These are phyloP conservation scores for Cromileptes altivelis DNA, from an alignment of 2,113 vertebrate genomes.

Conservation along the genomic window DNA sequence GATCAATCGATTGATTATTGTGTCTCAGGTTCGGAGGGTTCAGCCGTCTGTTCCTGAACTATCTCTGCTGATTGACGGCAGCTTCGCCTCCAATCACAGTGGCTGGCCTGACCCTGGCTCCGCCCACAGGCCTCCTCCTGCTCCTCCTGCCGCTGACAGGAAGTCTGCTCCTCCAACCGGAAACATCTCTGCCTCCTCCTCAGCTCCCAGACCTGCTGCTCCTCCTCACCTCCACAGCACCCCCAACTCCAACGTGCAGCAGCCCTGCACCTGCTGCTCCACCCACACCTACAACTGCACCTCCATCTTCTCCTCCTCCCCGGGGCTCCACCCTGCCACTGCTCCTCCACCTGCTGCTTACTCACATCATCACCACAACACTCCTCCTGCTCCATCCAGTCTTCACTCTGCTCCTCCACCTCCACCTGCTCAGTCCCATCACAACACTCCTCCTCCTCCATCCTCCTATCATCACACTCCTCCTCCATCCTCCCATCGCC, in stretches of 20 bases:
- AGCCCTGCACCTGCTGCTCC: constrained; percentile 84
- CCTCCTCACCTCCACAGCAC: constrained; percentile 81
- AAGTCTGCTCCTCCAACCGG: constrained; percentile 16
- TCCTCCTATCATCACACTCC: constrained; percentile 59
- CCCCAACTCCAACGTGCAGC: constrained; percentile 73
- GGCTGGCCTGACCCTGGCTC: constrained; percentile 52
- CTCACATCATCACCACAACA: constrained; percentile 68
- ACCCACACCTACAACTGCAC: constrained; percentile 75
- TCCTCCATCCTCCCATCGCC: neutral
- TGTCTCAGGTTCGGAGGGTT: constrained; percentile 81
- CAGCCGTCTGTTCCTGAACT: constrained; percentile 96
- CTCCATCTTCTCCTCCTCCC: constrained; percentile 75
- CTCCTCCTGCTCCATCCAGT: constrained; percentile 37
- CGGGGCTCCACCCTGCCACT: constrained; percentile 52
- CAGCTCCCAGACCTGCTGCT: constrained; percentile 54
- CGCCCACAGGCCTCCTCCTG: constrained; percentile 14
- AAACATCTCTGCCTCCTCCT: constrained; percentile 45
- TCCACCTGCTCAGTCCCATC: neutral
- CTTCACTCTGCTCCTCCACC: constrained; percentile 18
- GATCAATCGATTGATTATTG: neutral
- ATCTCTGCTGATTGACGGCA: constrained; percentile 92
- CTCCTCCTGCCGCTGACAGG: constrained; percentile 2
- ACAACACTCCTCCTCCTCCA: constrained; percentile 42
- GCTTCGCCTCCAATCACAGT: constrained; percentile 57
- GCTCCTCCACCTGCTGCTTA: constrained; percentile 68